Conservation (phyloP, 2,888 invertebrate genomes). For the Protophormia terraenovae region DNA sequence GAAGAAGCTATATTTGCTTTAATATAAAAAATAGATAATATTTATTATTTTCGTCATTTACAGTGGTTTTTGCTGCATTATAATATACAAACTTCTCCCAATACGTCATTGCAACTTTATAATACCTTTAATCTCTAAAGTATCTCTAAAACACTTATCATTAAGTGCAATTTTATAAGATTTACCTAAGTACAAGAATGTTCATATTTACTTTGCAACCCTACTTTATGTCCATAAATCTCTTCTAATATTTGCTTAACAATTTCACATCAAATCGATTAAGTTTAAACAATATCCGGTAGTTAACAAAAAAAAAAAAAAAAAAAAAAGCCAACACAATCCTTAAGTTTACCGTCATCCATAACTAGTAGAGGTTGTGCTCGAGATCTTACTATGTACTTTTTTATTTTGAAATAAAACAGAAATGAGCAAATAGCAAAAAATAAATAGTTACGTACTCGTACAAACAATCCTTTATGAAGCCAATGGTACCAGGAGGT, state of each 20-base stretch:
- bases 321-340: not conserved
- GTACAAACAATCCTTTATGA: not conserved
- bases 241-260: slow-evolving; percentile 50
- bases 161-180: not conserved
- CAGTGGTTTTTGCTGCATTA: too few species aligned
- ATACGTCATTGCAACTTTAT: too few species aligned
- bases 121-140: too few species aligned
- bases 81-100: too few species aligned
- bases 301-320: slow-evolving; percentile 12
- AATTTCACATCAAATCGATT: slow-evolving; percentile 74
- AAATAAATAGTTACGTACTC: not conserved
- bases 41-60: too few species aligned
- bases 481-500: slow-evolving; percentile 13
- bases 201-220: not conserved
- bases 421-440: not conserved
- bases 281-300: slow-evolving; percentile 79
- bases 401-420: not conserved
- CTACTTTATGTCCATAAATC: slow-evolving; percentile 30
- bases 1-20: too few species aligned
- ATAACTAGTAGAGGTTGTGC: not conserved
- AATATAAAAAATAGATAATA: too few species aligned
- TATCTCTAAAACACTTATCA: not conserved
- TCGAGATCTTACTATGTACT: too few species aligned
- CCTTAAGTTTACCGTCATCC: slow-evolving; percentile 8
- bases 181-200: not conserved